Evolutionary conservation across 2,113 vertebrate species (phyloP), one percentile per base, ranked within the genome.

Genomic region (Ctenodactylus gundi): DNA sequence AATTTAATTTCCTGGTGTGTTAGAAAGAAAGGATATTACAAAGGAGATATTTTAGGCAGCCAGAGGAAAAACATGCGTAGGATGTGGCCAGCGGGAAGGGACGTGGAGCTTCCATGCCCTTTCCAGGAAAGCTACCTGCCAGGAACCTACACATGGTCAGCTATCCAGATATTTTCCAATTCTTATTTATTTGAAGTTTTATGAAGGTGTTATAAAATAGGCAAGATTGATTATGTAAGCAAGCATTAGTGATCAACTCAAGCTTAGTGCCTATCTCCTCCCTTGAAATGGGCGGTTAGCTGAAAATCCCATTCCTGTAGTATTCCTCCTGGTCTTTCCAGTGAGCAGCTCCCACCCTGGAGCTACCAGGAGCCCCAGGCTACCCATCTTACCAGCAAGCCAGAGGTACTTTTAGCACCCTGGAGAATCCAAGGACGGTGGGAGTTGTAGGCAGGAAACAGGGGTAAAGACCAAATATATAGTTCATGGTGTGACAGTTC

Each of bases 61-160:
- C 11, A 46, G 17, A 5, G 44, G 14, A 20, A 60, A 85, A 12
- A 51, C 10, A 62, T 8, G 7, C 14, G n/a, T 64, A n/a, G 7
- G 12, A 9, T 5, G 12, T 41, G 46, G 44, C 4, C 13, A 10
- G 12, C 3, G 7, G 18, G 11, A 65, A 13, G 3, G 10, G 1
- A 4, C 4, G n/a, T 4, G 2, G 23, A 3, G 3, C 7, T 46
- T 70, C 34, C 11, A 34, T 14, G 18, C 4, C 78, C 25, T 62
- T 13, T 8, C 25, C 23, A 51, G 3, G 15, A 25, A 44, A 55
- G 39, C 6, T 7, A n/a, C 14, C 53, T 55, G 62, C 23, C 57
- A 85, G 73, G 25, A 65, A 55, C 12, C 1, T n/a, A 36, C 39
- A 25, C 14, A 21, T 21, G 11, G 4, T n/a, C 49, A 65, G 39